Evolutionary conservation across 1,140 invertebrate species (phyloP), one percentile per base, ranked within the genome.

Genomic region (Drosophila micromelanica): DNA sequence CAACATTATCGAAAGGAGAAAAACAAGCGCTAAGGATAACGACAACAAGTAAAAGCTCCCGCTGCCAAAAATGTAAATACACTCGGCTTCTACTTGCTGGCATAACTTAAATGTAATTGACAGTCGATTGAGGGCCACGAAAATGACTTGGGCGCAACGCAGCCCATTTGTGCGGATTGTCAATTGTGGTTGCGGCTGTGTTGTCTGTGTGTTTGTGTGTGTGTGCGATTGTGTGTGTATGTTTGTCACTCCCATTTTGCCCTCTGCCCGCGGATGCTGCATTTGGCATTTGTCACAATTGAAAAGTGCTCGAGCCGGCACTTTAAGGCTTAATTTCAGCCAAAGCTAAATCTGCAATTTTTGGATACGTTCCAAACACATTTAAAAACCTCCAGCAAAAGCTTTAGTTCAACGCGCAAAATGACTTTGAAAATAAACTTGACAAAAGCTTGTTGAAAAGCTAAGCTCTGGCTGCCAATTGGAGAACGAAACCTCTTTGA

Each of bases 221-320:
- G 32, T 6, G 48, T 15, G 6, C 4, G 30, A 5, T 5, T 48
- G n/a, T 32, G 32, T 6, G 6, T 35, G 32, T 9, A 8, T 2
- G 8, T 9, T 9, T n/a, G 15, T 43, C 38, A 43, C 11, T 17
- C 30, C 12, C 37, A n/a, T 35, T 45, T 30, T n/a, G 7, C 56
- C 45, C 17, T 23, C 8, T 30, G 5, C 30, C n/a, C n/a, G 23
- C 11, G 51, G 37, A 51, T 35, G 51, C 56, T 78, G 76, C 56
- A 73, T 61, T 60, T 78, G 76, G 67, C 69, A 68, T 46, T 56
- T 68, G 69, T 13, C 51, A 52, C 46, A 20, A 40, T 60, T 56
- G 45, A 37, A 61, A 79, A 51, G 27, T 42, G 38, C 64, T 69
- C 52, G 73, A 73, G 61, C 67, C 75, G 62, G 75, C 75, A 32